Evolutionary conservation across 2,888 invertebrate species (phyloP).

Genomic region (Cephonodes hylas): DNA sequence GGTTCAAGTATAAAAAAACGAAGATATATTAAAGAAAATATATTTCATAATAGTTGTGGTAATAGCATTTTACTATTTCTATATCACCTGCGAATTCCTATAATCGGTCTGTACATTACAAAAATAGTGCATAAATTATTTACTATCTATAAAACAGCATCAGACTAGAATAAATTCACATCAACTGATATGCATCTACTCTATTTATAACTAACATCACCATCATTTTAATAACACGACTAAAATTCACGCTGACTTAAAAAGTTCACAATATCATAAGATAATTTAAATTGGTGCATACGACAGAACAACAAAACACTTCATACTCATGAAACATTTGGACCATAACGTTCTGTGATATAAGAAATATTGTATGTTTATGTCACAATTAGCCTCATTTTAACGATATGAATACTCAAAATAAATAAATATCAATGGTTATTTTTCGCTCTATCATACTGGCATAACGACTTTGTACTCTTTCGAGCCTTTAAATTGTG

Average conservation of each 20-base stretch:
- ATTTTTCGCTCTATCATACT: constrained; percentile 46
- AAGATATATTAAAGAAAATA: neutral
- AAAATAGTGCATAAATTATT: constrained; percentile 9
- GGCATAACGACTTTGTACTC: constrained; percentile 40
- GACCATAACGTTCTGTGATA: too few species aligned
- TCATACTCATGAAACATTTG: too few species aligned
- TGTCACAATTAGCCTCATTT: neutral
- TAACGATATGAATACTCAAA: neutral
- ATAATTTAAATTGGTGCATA: neutral
- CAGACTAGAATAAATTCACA: neutral
- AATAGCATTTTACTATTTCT: neutral
- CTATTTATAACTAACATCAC: neutral
- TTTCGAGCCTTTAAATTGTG: constrained; percentile 44
- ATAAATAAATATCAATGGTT: constrained; percentile 23
- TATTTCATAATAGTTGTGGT: neutral
- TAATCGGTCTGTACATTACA: neutral
- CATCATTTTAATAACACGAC: neutral
- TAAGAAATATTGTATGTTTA: too few species aligned
- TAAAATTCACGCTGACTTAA: neutral
- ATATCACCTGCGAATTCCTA: neutral
- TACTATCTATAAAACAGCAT: neutral
- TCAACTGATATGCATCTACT: neutral
- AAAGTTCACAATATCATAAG: neutral
- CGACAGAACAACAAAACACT: neutral
- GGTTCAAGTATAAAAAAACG: too few species aligned